Evolutionary conservation across 1,140 invertebrate genomes (phyloP).

Genomic region (Thaumatotibia leucotreta): DNA sequence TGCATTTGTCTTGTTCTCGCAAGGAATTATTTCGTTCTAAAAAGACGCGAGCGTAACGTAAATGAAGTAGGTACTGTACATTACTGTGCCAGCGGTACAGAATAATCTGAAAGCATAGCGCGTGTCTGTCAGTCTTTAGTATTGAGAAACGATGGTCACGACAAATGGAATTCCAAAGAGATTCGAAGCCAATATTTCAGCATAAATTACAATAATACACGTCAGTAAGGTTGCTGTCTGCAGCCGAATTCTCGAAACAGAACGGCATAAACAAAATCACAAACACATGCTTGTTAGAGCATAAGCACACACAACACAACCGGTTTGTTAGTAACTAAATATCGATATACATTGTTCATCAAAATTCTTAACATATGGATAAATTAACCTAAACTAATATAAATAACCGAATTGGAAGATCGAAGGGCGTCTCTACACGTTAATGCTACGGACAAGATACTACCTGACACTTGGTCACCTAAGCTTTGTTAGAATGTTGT

Average conservation of each 20-base stretch:
- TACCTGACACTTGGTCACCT: too few species aligned
- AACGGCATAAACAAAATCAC: conserved; percentile 51
- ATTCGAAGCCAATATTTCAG: conserved; percentile 63
- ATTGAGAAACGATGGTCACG: conserved; percentile 31
- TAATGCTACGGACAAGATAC: conserved; percentile 6
- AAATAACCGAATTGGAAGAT: conserved; percentile 64
- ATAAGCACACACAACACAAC: conserved; percentile 75
- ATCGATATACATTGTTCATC: conserved; percentile 61
- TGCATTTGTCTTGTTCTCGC: neutral
- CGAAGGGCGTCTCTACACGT: conserved; percentile 26
- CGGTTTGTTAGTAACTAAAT: conserved; percentile 70
- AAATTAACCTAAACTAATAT: conserved; percentile 61
- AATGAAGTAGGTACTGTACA: neutral
- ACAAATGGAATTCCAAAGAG: conserved; percentile 31
- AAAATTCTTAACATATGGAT: conserved; percentile 50
- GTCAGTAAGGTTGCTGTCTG: conserved; percentile 34
- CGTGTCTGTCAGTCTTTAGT: conserved; percentile 53
- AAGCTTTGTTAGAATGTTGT: too few species aligned
- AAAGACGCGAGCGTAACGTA: neutral
- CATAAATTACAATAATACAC: conserved; percentile 68
- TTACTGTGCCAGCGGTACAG: neutral
- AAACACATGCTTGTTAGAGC: conserved; percentile 74
- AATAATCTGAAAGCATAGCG: conserved; percentile 36
- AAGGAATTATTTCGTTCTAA: neutral
- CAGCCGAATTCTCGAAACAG: conserved; percentile 23